Percentiles rank a stretch among this genome's conserved stretches.
Conservation (phyloP, 2,797 vertebrate genomes). For the Peromyscus attwateri region DNA sequence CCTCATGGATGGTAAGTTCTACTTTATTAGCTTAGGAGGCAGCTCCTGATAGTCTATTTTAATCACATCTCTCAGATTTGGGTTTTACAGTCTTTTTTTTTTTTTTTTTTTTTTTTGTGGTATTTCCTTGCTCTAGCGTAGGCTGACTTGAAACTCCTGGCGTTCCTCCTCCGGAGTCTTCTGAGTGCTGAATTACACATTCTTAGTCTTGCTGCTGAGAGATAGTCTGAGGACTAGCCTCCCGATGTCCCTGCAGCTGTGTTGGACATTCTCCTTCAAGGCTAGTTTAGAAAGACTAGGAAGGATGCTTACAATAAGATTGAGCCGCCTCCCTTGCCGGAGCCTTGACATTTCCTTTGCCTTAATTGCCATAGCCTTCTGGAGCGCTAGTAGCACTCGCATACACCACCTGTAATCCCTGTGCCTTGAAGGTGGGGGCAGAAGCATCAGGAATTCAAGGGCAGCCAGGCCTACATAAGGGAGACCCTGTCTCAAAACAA, state of each 20-base stretch:
- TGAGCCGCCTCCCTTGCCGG: not conserved
- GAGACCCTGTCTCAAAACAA: not conserved
- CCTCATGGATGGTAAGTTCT: not conserved
- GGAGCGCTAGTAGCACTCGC: not conserved
- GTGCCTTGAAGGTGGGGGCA: not conserved
- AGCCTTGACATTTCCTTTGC: not conserved
- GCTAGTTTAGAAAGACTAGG: not conserved
- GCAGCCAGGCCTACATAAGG: not conserved
- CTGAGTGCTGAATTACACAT: not conserved
- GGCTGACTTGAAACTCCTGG: not conserved
- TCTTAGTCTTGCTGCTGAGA: not conserved
- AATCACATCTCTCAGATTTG: not conserved
- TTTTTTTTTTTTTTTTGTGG: too few relatives aligned
- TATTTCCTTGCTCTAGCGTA: not conserved
- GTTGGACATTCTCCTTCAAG: not conserved
- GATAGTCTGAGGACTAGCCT: not conserved
- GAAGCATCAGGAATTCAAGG: not conserved
- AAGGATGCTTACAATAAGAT: not conserved
- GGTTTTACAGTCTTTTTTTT: not conserved
- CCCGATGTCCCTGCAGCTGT: not conserved
- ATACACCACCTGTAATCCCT: not conserved
- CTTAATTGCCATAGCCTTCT: not conserved
- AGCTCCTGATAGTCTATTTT: not conserved
- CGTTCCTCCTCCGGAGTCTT: not conserved
- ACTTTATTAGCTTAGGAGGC: constrained; percentile 34